Evolutionary conservation across 2,888 invertebrate genomes (phyloP).

Genomic region (Drosophila greeni): DNA sequence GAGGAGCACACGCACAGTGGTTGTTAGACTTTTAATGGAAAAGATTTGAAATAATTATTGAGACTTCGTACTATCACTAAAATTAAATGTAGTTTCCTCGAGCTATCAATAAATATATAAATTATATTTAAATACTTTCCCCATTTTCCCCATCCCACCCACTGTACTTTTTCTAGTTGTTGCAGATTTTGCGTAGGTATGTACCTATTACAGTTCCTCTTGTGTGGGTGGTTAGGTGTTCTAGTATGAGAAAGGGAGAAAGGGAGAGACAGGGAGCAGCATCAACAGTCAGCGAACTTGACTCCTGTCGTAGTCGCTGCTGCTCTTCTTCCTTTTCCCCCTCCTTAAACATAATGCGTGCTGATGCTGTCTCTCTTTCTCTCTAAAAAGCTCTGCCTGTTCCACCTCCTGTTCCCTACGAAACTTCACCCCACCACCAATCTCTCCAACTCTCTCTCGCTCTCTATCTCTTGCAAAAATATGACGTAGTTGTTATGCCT

Average conservation of each 20-base stretch:
- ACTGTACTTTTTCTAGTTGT: slow-evolving; percentile 12
- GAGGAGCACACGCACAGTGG: slow-evolving; percentile 9
- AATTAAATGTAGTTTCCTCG: background rate
- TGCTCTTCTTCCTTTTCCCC: slow-evolving; percentile 2
- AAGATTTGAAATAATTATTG: background rate
- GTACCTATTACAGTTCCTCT: slow-evolving; percentile 12
- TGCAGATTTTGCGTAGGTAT: slow-evolving; percentile 24
- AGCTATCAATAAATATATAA: background rate
- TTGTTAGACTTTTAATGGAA: background rate
- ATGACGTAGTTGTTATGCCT: slow-evolving; percentile 35
- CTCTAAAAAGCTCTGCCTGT: slow-evolving; percentile 8
- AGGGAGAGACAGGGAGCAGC: background rate
- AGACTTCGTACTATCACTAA: background rate
- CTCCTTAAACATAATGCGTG: slow-evolving; percentile 43
- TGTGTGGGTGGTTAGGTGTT: slow-evolving; percentile 27
- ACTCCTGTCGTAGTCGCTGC: slow-evolving; percentile 20
- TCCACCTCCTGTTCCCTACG: background rate
- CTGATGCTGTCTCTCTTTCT: slow-evolving; percentile 7
- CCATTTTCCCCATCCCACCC: background rate
- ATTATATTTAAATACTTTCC: background rate
- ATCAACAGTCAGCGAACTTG: slow-evolving; percentile 37
- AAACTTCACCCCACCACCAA: slow-evolving; percentile 1
- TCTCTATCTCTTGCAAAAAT: slow-evolving; percentile 6
- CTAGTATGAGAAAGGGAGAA: background rate
- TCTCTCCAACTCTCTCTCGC: slow-evolving; percentile 2